Conservation (phyloP, 2,888 invertebrate genomes). For the Tenthredo mesomela region DNA sequence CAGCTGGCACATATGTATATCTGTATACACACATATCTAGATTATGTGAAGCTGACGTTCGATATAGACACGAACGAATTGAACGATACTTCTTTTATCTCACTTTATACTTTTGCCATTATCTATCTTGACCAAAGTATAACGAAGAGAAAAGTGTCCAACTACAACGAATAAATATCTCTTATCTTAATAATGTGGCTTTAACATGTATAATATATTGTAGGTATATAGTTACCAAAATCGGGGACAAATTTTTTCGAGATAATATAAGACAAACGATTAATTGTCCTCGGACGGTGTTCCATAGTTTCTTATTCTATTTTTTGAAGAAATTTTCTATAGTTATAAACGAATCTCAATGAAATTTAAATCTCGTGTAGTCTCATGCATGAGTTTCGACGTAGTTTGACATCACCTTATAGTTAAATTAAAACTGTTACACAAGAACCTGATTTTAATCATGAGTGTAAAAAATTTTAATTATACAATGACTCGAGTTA, state of each 20-base stretch:
- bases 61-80: constrained; percentile 1
- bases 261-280: neutral
- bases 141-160: constrained; percentile 31
- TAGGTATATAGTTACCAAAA: constrained; percentile 1
- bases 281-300: neutral
- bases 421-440: neutral
- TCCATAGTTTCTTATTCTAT: neutral
- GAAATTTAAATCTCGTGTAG: neutral
- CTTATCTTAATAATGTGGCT: constrained; percentile 34
- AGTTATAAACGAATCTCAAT: neutral
- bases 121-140: neutral
- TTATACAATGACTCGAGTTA: neutral
- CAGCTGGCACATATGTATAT: neutral
- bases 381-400: neutral
- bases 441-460: constrained; percentile 5
- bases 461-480: neutral
- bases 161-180: constrained; percentile 37
- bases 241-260: neutral
- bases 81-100: constrained; percentile 44
- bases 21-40: neutral
- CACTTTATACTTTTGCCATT: constrained; percentile 28
- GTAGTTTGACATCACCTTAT: neutral
- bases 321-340: neutral
- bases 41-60: neutral
- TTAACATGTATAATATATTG: neutral